Conservation (phyloP, 2,797 vertebrate species). For the Sus cebifrons region DNA sequence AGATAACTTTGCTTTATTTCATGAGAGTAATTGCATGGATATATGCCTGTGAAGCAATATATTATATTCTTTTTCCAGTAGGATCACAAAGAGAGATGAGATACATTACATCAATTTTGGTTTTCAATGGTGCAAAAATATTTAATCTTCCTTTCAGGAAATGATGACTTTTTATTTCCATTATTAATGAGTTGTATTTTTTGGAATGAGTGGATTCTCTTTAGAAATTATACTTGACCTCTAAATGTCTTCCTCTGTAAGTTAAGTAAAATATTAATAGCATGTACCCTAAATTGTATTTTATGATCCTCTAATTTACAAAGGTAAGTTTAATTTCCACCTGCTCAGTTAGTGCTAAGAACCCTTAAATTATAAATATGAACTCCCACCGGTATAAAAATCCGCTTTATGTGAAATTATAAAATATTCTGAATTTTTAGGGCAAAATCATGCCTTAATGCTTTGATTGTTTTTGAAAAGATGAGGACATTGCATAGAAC, state of each 20-base stretch:
- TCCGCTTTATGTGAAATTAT: not conserved
- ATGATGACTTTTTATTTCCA: not conserved
- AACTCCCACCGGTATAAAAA: not conserved
- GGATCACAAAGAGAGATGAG: constrained; percentile 32
- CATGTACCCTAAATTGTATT: not conserved
- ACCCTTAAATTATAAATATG: not conserved
- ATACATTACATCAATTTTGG: not conserved
- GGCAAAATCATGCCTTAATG: not conserved
- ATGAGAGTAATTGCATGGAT: constrained; percentile 36
- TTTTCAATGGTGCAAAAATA: not conserved
- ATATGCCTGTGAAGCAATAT: constrained; percentile 28
- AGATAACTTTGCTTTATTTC: constrained; percentile 16
- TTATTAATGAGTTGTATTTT: not conserved
- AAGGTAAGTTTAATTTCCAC: constrained; percentile 31
- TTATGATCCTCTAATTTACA: not conserved
- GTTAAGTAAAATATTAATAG: not conserved
- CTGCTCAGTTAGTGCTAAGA: not conserved
- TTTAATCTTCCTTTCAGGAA: not conserved
- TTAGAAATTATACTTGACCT: not conserved
- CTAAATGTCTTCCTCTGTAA: not conserved
- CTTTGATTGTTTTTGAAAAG: not conserved
- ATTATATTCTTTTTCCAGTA: not conserved
- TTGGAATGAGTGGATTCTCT: not conserved
- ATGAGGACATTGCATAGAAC: not conserved
- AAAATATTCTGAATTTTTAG: not conserved